These are phyloP conservation scores for Papilio helenus DNA, from an alignment of 1,140 invertebrate genomes.

Conservation along the genomic window DNA sequence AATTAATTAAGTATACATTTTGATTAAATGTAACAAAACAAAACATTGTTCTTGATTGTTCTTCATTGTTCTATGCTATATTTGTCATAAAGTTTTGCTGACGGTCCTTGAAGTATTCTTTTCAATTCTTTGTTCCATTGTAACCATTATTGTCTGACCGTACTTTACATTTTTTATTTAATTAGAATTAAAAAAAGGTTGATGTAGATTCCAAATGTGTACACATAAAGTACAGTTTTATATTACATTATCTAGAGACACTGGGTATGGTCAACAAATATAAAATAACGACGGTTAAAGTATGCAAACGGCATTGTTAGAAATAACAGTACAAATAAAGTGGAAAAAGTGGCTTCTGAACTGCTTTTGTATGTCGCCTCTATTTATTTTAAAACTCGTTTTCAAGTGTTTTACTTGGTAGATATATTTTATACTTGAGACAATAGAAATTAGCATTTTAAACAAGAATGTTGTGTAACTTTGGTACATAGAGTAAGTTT, in stretches of 20 bases:
- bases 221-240: neutral
- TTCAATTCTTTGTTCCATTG: neutral
- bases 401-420: neutral
- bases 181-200: too few relatives aligned
- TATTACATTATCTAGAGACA: neutral
- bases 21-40: neutral
- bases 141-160: neutral
- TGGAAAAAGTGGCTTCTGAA: constrained; percentile 12
- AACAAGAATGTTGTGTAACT: constrained; percentile 10
- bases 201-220: neutral
- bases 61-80: too few relatives aligned
- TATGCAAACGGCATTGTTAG: constrained; percentile 28
- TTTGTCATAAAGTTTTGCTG: neutral
- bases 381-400: constrained; percentile 20
- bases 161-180: neutral
- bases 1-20: neutral
- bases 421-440: neutral
- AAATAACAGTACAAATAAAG: constrained; percentile 20
- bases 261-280: neutral
- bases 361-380: constrained; percentile 8
- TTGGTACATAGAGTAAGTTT: neutral
- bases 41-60: neutral
- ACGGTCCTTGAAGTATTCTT: too few relatives aligned
- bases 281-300: neutral
- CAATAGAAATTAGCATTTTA: neutral